Conservation (phyloP, 1,140 invertebrate genomes). For the Wasmannia auropunctata region DNA sequence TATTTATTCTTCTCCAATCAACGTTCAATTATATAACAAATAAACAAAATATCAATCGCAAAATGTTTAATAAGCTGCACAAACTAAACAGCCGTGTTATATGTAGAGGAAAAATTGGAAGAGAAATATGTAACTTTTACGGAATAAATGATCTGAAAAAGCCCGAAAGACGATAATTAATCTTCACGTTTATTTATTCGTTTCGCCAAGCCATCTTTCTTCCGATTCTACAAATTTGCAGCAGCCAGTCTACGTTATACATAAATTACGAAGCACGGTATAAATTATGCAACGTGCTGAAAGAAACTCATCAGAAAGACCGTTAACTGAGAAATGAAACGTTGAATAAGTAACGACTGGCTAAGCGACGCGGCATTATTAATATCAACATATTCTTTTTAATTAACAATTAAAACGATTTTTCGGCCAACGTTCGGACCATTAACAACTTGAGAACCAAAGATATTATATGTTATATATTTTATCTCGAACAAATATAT, state of each 20-base stretch:
- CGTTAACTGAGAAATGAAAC: conserved; percentile 60
- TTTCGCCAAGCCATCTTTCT: conserved; percentile 46
- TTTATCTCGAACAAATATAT: background rate
- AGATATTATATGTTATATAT: background rate
- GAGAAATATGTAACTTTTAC: conserved; percentile 30
- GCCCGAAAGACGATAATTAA: conserved; percentile 57
- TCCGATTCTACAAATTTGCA: conserved; percentile 56
- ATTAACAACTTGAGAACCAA: background rate
- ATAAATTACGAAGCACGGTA: conserved; percentile 57
- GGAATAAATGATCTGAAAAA: conserved; percentile 53
- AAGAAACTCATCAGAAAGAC: conserved; percentile 60
- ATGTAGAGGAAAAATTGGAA: background rate
- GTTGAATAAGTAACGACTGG: conserved; percentile 57
- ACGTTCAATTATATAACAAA: conserved; percentile 3
- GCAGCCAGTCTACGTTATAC: conserved; percentile 55
- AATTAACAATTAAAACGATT: conserved; percentile 69
- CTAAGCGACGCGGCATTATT: conserved; percentile 55
- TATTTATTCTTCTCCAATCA: background rate
- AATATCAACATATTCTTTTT: conserved; percentile 68
- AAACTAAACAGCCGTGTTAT: background rate
- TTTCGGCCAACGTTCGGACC: conserved; percentile 16
- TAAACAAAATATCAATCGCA: background rate
- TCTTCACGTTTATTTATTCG: conserved; percentile 59
- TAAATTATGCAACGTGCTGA: conserved; percentile 57
- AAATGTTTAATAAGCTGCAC: background rate